Evolutionary conservation across 1,140 invertebrate genomes (phyloP).

Genomic region (Monomorium pharaonis): DNA sequence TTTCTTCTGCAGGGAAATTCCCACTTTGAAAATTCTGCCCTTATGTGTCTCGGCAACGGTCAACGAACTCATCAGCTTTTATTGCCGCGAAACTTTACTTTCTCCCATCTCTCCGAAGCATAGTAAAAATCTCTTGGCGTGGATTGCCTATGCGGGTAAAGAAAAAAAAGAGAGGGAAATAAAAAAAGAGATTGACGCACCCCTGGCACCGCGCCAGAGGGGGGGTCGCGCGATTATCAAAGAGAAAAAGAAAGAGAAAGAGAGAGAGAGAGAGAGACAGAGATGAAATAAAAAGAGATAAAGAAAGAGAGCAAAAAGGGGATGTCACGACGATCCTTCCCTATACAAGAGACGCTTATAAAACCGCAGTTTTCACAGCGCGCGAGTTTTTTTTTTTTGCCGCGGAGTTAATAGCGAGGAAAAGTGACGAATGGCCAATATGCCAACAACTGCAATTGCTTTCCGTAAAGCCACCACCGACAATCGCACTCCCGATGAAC

Average conservation of each 20-base stretch:
- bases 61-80: constrained; percentile 24
- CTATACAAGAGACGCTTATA: constrained; percentile 12
- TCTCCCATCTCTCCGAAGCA: neutral
- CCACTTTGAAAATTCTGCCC: neutral
- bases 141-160: constrained; percentile 7
- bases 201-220: constrained; percentile 8
- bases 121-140: constrained; percentile 32
- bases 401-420: constrained; percentile 2
- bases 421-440: constrained; percentile 36
- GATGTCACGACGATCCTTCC: neutral
- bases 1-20: neutral
- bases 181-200: constrained; percentile 29
- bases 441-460: constrained; percentile 9
- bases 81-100: constrained; percentile 19
- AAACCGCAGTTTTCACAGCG: constrained; percentile 18
- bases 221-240: neutral
- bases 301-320: neutral
- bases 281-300: no score
- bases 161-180: neutral
- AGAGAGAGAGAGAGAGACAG: neutral
- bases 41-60: neutral
- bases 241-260: neutral
- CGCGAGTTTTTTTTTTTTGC: neutral
- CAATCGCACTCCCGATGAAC: constrained; percentile 8
- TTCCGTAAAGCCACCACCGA: constrained; percentile 13